Evolutionary conservation across 2,888 invertebrate genomes (phyloP).

Genomic region (Periphyllus acericola): DNA sequence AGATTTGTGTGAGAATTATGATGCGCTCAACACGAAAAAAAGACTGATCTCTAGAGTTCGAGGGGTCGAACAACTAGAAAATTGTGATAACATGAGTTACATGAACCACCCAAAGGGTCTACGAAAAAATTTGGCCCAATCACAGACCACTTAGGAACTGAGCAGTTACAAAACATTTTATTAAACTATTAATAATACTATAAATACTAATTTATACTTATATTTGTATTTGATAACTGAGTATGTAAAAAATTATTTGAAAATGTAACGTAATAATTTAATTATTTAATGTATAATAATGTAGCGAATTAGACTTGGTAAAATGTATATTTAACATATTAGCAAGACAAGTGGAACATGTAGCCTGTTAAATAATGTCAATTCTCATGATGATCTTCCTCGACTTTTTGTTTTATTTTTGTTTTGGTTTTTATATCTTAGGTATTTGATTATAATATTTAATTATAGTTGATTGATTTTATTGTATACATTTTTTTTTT

Average conservation of each 20-base stretch:
- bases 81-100: conserved; percentile 51
- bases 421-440: conserved; percentile 55
- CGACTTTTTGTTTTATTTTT: conserved; percentile 28
- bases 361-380: conserved; percentile 53
- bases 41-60: conserved; percentile 62
- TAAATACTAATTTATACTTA: conserved; percentile 30
- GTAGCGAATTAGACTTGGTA: conserved; percentile 40
- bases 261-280: conserved; percentile 16
- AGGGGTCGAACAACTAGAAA: conserved; percentile 56
- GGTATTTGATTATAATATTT: conserved; percentile 28
- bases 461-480: conserved; percentile 37
- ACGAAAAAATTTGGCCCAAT: conserved; percentile 15
- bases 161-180: conserved; percentile 34
- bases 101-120: conserved; percentile 7
- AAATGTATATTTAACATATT: conserved; percentile 43
- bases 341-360: conserved; percentile 41
- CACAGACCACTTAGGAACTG: conserved; percentile 42
- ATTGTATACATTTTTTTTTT: conserved; percentile 26
- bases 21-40: conserved; percentile 52
- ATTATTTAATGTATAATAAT: conserved; percentile 15
- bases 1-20: conserved; percentile 26
- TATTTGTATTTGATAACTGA: conserved; percentile 31
- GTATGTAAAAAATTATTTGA: conserved; percentile 28
- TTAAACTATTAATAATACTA: conserved; percentile 2
- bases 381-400: conserved; percentile 59